phyloP scores from a whole-genome alignment of 2,888 invertebrate genomes.

The Melieria omissa region DNA sequence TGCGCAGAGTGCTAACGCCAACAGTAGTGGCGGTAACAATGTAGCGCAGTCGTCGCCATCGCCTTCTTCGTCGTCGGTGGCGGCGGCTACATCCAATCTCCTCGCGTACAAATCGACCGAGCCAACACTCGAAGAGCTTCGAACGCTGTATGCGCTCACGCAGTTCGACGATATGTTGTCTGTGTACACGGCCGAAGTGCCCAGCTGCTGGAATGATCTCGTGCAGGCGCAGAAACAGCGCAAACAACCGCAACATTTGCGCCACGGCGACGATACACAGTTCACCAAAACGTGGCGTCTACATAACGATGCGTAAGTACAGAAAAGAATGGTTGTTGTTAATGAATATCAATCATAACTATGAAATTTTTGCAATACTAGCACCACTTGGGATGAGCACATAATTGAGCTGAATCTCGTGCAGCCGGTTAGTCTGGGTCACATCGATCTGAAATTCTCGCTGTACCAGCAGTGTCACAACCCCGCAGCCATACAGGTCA shows the following conservation, averaged over 20 bases:
- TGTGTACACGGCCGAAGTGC: slow-evolving; percentile 86
- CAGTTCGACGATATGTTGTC: slow-evolving; percentile 75
- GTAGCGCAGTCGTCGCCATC: slow-evolving; percentile 53
- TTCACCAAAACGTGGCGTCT: slow-evolving; percentile 88
- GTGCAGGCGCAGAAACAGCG: slow-evolving; percentile 91
- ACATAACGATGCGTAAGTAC: slow-evolving; percentile 79
- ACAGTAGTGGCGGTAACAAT: slow-evolving; percentile 29
- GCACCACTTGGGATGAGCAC: slow-evolving; percentile 92
- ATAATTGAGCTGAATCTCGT: slow-evolving; percentile 89
- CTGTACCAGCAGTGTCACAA: slow-evolving; percentile 81
- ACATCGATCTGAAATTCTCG: slow-evolving; percentile 88
- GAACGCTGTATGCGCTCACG: slow-evolving; percentile 78
- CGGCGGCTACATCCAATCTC: slow-evolving; percentile 56
- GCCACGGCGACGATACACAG: slow-evolving; percentile 74
- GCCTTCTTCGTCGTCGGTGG: slow-evolving; percentile 50
- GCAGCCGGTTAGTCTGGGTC: slow-evolving; percentile 82
- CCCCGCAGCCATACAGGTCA: slow-evolving; percentile 84
- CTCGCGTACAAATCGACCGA: slow-evolving; percentile 72
- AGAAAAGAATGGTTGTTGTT: neutral
- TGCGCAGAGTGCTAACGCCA: slow-evolving; percentile 21
- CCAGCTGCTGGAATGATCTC: slow-evolving; percentile 93
- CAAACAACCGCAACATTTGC: slow-evolving; percentile 83
- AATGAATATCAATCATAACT: neutral
- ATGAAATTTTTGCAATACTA: slow-evolving; percentile 49
- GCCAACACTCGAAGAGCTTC: slow-evolving; percentile 72